Conservation (phyloP, 2,888 invertebrate species). For the Vandiemenella viatica region DNA sequence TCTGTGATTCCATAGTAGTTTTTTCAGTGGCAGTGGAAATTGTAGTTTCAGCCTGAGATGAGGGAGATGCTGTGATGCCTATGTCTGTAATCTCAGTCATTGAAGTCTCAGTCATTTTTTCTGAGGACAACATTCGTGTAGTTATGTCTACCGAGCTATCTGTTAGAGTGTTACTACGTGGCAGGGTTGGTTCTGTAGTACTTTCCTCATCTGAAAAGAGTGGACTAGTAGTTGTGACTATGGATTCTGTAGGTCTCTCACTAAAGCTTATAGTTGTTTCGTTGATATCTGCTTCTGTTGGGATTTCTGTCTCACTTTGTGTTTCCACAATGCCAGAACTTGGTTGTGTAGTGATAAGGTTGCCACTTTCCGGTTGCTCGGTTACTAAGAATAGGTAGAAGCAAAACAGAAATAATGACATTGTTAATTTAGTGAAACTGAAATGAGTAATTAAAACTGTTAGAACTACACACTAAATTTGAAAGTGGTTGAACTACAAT, state of each 20-base stretch:
- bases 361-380: constrained; percentile 9
- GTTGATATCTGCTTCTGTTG: not conserved
- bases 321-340: not conserved
- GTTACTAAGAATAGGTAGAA: constrained; percentile 9
- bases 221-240: not conserved
- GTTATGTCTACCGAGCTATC: too few relatives aligned
- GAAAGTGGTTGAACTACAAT: too few relatives aligned
- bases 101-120: not conserved
- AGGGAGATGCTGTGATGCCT: not conserved
- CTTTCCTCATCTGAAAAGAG: too few relatives aligned
- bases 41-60: not conserved
- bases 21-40: not conserved
- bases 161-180: not conserved
- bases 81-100: not conserved
- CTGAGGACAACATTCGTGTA: too few relatives aligned
- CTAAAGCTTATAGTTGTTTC: not conserved
- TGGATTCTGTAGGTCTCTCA: not conserved
- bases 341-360: not conserved
- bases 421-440: constrained; percentile 9
- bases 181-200: not conserved
- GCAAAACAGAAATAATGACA: constrained; percentile 13
- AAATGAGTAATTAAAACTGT: not conserved
- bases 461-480: not conserved
- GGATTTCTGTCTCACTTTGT: not conserved
- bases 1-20: too few relatives aligned